Evolutionary conservation across 1,140 invertebrate genomes (phyloP).

Genomic region (Campoletis sonorensis): DNA sequence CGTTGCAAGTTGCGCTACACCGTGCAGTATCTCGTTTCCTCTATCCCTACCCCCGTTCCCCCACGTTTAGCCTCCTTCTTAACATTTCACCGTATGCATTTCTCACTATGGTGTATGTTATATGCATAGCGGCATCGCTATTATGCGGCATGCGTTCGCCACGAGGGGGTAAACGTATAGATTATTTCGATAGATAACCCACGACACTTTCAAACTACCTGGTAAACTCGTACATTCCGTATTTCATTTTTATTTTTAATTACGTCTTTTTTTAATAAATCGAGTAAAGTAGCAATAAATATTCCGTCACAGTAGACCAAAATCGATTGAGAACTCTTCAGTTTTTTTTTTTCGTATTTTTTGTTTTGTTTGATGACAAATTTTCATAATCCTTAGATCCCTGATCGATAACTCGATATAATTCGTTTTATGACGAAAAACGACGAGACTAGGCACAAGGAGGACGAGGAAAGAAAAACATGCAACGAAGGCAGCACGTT

Average conservation of each 20-base stretch:
- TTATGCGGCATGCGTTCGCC: neutral
- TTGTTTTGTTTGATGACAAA: conserved; percentile 9
- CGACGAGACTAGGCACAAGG: neutral
- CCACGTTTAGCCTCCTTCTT: neutral
- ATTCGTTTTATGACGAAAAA: neutral
- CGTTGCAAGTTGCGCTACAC: conserved; percentile 14
- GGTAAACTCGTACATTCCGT: neutral
- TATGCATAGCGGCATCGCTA: neutral
- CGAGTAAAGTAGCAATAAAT: conserved; percentile 2
- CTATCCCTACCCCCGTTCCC: conserved; percentile 28
- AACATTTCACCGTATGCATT: conserved; percentile 8
- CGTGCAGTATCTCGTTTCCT: conserved; percentile 30
- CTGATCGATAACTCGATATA: conserved; percentile 22
- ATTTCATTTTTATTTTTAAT: no score
- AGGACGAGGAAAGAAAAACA: neutral
- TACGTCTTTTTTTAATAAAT: neutral
- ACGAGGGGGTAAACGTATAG: neutral
- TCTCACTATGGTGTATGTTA: neutral
- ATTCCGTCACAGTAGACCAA: neutral
- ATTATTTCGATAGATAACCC: conserved; percentile 18
- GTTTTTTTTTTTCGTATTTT: no score
- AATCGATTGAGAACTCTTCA: neutral
- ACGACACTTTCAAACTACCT: neutral
- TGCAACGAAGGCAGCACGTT: neutral
- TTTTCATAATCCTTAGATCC: conserved; percentile 25